Conservation (phyloP, 1,140 invertebrate genomes). For the Theocolax elegans region DNA sequence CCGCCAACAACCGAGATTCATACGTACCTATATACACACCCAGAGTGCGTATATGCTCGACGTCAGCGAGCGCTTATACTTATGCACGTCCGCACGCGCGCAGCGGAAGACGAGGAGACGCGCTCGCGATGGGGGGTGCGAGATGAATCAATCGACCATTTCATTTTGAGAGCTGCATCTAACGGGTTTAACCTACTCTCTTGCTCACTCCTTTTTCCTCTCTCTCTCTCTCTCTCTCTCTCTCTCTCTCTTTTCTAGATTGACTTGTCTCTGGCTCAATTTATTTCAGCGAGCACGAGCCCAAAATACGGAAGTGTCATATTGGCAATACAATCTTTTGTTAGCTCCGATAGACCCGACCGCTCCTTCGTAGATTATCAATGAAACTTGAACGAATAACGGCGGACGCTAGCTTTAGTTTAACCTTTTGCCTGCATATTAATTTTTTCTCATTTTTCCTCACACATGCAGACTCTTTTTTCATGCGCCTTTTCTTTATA, state of each 20-base stretch:
- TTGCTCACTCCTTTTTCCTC: background rate
- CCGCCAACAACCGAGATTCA: constrained; percentile 20
- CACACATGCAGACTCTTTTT: no score
- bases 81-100: constrained; percentile 1
- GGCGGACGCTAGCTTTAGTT: background rate
- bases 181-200: no score
- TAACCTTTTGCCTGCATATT: no score
- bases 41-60: constrained; percentile 2
- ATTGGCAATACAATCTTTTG: background rate
- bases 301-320: background rate
- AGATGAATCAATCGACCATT: constrained; percentile 36
- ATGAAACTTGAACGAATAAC: constrained; percentile 28
- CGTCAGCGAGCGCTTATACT: constrained; percentile 25
- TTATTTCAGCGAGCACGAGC: constrained; percentile 26
- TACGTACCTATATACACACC: background rate
- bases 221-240: background rate
- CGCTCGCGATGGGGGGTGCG: background rate
- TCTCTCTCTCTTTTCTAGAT: constrained; percentile 1
- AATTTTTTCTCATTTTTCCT: constrained; percentile 22
- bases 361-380: constrained; percentile 28
- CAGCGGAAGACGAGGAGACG: constrained; percentile 4
- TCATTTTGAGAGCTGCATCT: constrained; percentile 9
- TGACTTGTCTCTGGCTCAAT: constrained; percentile 36
- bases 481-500: no score
- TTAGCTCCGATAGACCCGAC: background rate